These are phyloP conservation scores for Cercopithecus neglectus DNA, from an alignment of 2,797 vertebrate species.

Conservation along the genomic window DNA sequence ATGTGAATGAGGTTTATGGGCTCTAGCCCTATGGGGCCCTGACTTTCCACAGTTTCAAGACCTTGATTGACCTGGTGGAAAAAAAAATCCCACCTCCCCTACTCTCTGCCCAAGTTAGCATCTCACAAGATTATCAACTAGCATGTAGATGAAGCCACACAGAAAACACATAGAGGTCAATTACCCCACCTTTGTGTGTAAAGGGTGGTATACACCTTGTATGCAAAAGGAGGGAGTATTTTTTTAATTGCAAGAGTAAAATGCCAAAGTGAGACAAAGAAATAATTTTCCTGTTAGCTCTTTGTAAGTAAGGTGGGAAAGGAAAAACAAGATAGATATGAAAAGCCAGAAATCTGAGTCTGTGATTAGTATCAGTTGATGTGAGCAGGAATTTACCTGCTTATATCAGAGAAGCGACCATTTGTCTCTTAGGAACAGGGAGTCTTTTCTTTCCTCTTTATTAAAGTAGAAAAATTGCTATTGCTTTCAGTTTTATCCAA, in stretches of 20 bases:
- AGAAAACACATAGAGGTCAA: background rate
- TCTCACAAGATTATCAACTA: background rate
- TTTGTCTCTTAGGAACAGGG: background rate
- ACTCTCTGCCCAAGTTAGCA: background rate
- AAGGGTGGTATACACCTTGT: background rate
- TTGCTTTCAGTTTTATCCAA: background rate
- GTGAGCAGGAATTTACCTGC: background rate
- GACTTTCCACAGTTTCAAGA: background rate
- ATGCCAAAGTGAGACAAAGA: background rate
- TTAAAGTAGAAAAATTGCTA: background rate
- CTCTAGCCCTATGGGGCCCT: background rate
- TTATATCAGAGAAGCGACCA: background rate
- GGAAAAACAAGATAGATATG: background rate
- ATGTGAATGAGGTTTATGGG: background rate
- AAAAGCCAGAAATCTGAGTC: background rate
- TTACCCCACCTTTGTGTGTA: background rate
- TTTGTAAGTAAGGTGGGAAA: background rate
- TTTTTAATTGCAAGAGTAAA: slow-evolving; percentile 5
- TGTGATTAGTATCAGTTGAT: background rate
- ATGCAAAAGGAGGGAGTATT: background rate
- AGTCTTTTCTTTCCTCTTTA: background rate
- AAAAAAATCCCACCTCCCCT: background rate
- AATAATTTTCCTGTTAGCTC: background rate
- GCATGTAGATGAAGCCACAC: background rate
- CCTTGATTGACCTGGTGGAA: background rate